These are phyloP conservation scores for Dendroctonus ponderosae DNA, from an alignment of 1,140 invertebrate species.

Conservation along the genomic window DNA sequence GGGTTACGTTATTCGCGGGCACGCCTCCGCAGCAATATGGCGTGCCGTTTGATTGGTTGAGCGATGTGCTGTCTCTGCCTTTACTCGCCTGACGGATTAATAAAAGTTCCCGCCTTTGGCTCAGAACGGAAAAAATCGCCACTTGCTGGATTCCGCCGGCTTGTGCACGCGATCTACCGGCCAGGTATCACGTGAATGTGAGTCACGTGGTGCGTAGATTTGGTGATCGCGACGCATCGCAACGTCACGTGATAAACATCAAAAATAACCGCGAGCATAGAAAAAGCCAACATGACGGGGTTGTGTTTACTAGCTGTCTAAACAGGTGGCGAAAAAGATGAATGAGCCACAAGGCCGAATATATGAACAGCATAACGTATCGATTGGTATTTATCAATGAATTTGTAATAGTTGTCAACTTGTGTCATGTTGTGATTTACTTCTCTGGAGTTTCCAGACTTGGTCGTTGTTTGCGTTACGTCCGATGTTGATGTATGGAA, in stretches of 20 bases:
- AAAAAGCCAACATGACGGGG: conserved; percentile 32
- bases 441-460: background rate
- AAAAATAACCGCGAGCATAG: conserved; percentile 37
- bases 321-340: conserved; percentile 43
- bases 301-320: conserved; percentile 39
- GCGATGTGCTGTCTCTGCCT: conserved; percentile 40
- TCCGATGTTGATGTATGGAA: no score
- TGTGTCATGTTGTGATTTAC: conserved; percentile 23
- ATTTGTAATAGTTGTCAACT: conserved; percentile 33
- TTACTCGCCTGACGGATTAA: conserved; percentile 42
- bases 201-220: conserved; percentile 35
- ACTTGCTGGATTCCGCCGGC: conserved; percentile 43
- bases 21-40: conserved; percentile 48
- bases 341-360: conserved; percentile 36
- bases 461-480: no score
- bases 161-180: conserved; percentile 35
- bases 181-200: conserved; percentile 36
- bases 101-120: conserved; percentile 40
- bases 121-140: conserved; percentile 39
- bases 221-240: conserved; percentile 37
- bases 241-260: conserved; percentile 42
- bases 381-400: conserved; percentile 39
- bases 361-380: conserved; percentile 27
- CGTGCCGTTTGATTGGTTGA: conserved; percentile 46
- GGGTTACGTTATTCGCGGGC: conserved; percentile 38